Percentiles rank a stretch among this genome's conserved stretches.
These are phyloP conservation scores for Poecilia latipinna DNA, from an alignment of 2,113 vertebrate genomes.

Conservation along the genomic window DNA sequence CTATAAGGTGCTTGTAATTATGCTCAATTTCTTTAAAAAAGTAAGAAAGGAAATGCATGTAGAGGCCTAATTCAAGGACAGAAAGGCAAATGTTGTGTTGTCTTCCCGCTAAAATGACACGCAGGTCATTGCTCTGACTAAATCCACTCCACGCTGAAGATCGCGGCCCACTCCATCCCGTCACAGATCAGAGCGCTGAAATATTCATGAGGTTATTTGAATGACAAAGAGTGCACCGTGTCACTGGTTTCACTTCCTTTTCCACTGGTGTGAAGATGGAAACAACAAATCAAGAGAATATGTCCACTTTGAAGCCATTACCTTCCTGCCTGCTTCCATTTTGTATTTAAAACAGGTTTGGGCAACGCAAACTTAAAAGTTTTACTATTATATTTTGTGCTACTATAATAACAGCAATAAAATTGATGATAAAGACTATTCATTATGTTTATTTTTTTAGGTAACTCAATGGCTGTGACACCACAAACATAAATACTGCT, in stretches of 20 bases:
- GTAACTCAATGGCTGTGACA: too few relatives aligned
- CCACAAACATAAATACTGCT: too few relatives aligned
- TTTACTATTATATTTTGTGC: too few relatives aligned
- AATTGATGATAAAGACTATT: too few relatives aligned
- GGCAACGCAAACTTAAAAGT: too few relatives aligned
- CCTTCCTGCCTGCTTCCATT: too few relatives aligned
- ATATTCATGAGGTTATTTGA: conserved; percentile 79
- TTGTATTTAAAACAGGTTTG: too few relatives aligned
- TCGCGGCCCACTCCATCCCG: conserved; percentile 50
- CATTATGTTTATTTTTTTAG: too few relatives aligned
- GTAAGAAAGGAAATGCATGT: not conserved
- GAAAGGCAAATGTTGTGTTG: conserved; percentile 7
- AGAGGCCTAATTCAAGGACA: conserved; percentile 12
- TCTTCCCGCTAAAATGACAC: conserved; percentile 6
- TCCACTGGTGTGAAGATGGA: conserved; percentile 4
- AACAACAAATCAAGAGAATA: not conserved
- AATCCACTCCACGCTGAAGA: conserved; percentile 26
- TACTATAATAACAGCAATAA: too few relatives aligned
- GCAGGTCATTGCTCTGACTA: conserved; percentile 38
- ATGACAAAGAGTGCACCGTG: conserved; percentile 57
- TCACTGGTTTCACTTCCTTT: conserved; percentile 23
- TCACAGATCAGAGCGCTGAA: conserved; percentile 62
- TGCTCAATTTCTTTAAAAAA: conserved; percentile 9
- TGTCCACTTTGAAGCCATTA: too few relatives aligned
- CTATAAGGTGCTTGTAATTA: conserved; percentile 30